These are phyloP conservation scores for Etheostoma nigrum DNA, from an alignment of 2,797 vertebrate species.

Conservation along the genomic window DNA sequence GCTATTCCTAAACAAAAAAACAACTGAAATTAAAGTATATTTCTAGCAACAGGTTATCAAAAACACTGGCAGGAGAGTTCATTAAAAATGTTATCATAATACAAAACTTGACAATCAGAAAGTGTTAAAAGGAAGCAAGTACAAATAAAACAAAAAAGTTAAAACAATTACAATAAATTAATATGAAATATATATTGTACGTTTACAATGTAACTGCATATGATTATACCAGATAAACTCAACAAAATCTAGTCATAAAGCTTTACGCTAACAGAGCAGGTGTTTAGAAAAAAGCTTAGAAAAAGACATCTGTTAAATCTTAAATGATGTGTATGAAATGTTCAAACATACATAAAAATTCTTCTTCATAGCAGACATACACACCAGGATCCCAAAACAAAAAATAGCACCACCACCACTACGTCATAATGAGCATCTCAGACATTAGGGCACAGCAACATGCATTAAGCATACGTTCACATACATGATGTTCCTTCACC, in stretches of 20 bases:
- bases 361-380: conserved; percentile 21
- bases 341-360: conserved; percentile 24
- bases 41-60: conserved; percentile 31
- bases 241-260: conserved; percentile 39
- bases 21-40: conserved; percentile 21
- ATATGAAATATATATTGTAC: conserved; percentile 41
- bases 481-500: conserved; percentile 16
- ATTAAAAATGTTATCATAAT: conserved; percentile 45
- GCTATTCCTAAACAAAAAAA: conserved; percentile 24
- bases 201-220: conserved; percentile 45
- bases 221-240: conserved; percentile 49
- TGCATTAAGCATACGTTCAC: conserved; percentile 16
- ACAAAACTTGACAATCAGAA: conserved; percentile 37
- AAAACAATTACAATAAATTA: conserved; percentile 78
- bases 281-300: conserved; percentile 56
- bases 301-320: conserved; percentile 36
- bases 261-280: conserved; percentile 47
- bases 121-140: conserved; percentile 48
- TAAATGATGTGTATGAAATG: conserved; percentile 21
- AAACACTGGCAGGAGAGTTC: conserved; percentile 29
- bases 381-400: conserved; percentile 18
- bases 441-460: conserved; percentile 28
- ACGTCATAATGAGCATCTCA: conserved; percentile 21
- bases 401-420: conserved; percentile 21
- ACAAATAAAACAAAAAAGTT: conserved; percentile 67